phyloP scores from a whole-genome alignment of 1,140 invertebrate species.

The Drosophila littoralis region DNA sequence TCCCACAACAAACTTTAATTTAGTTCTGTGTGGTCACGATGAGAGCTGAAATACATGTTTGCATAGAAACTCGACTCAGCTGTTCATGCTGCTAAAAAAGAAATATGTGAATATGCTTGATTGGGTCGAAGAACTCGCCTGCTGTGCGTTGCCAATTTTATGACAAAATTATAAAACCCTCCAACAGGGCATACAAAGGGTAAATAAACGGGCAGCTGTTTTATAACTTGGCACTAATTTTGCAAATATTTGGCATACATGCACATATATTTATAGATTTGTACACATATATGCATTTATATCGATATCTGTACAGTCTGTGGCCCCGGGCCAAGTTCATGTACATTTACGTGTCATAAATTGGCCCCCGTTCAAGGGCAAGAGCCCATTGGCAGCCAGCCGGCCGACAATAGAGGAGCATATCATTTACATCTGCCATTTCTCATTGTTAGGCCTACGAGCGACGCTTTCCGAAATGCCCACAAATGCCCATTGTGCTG shows the following conservation, averaged over 20 bases:
- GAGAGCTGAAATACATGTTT: no score
- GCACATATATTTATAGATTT: neutral
- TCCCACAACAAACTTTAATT: no score
- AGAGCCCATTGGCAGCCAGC: conserved; percentile 23
- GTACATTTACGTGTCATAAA: conserved; percentile 48
- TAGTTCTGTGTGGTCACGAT: no score
- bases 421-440: conserved; percentile 4
- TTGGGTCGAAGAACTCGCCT: no score
- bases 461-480: conserved; percentile 95
- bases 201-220: conserved; percentile 38
- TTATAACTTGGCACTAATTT: conserved; percentile 24
- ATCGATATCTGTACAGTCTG: neutral
- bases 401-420: neutral
- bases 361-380: conserved; percentile 52
- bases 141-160: no score
- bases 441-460: conserved; percentile 93
- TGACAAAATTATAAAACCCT: no score
- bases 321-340: conserved; percentile 53
- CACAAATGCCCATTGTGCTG: conserved; percentile 97
- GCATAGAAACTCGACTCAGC: no score
- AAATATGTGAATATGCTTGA: no score
- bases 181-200: neutral
- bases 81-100: no score
- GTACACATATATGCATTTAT: conserved; percentile 5
- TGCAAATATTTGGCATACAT: conserved; percentile 36